Base-by-base conservation (phyloP, 35 echinoderm and acorn worm genomes). In the Heliocidaris tuberculata region DNA sequence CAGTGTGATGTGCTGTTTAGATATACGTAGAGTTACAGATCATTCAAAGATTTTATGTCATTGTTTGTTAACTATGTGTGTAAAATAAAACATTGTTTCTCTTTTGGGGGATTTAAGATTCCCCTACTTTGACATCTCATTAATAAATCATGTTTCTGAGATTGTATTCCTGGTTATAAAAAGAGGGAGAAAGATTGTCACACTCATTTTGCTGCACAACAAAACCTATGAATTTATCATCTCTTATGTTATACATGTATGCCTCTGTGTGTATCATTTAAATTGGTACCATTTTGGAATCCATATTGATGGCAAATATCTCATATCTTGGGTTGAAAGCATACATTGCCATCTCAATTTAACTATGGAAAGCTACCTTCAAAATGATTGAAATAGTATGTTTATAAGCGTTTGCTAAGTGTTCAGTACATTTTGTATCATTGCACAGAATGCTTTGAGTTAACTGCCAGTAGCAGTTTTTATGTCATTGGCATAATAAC, bases 1-100 rank as follows among this genome's bases (percentile, higher is more conserved):
- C 65, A 78, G 65, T 78, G 65, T 78, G 65, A n/a, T 78, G 65
- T 78, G 65, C 65, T 78, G 65, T 78, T n/a, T 78, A 78, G 21
- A 78, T 78, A 27, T 27, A 27, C 7, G 65, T 78, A 78, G 35
- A 42, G 35, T 42, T 42, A 42, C 35, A 42, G 21, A 78, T n/a
- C 65, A 78, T 27, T 78, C 65, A 78, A 56, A 56, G 11, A 56
- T 56, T 10, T 56, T 56, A 78, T 78, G 65, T 78, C 65, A 78
- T 78, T 78, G 65, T 78, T 78, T 60, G 59, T 60, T 78, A 78
- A 78, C 19, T n/a, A 29, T 78, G 65, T 78, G 19, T 78, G 65
- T 78, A 78, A 78, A 78, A 27, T 78, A 78, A n/a, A 27, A 27
- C 65, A 78, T 78, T 78, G 52, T 13, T 10, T 56, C 52, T 56